These are phyloP conservation scores for Rhynchopsitta pachyrhyncha DNA, from an alignment of 2,113 vertebrate genomes.

Conservation along the genomic window DNA sequence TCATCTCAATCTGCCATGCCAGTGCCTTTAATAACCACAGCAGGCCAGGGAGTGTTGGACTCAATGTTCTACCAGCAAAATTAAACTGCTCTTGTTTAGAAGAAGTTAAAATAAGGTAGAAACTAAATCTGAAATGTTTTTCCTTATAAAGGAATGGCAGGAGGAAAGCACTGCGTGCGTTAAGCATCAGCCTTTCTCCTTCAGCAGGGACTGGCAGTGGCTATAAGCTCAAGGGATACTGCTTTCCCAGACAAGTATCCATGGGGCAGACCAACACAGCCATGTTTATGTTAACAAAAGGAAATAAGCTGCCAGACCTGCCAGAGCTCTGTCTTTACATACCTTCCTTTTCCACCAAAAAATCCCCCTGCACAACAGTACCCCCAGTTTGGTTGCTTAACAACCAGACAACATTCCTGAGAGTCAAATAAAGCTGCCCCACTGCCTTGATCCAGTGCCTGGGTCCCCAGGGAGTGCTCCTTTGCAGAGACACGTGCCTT, in stretches of 20 bases:
- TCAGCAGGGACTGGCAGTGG: neutral
- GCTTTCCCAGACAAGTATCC: neutral
- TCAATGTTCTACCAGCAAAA: neutral
- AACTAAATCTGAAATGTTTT: constrained; percentile 19
- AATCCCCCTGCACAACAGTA: neutral
- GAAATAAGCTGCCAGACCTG: neutral
- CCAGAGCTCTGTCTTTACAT: neutral
- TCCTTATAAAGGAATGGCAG: constrained; percentile 41
- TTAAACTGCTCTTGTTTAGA: neutral
- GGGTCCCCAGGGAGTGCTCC: neutral
- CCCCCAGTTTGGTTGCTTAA: neutral
- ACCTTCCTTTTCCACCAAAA: neutral
- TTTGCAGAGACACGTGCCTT: neutral
- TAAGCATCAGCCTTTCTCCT: neutral
- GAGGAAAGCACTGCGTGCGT: neutral
- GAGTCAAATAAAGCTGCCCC: neutral
- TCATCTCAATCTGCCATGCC: neutral
- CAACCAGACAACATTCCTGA: neutral
- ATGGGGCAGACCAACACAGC: neutral
- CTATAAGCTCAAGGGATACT: neutral
- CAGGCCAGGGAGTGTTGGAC: neutral
- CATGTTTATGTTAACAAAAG: neutral
- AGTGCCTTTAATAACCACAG: neutral
- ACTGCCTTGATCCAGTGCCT: neutral
- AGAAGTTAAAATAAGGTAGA: constrained; percentile 46